phyloP scores from a whole-genome alignment of 2,797 vertebrate species.

The Thunnus albacares region DNA sequence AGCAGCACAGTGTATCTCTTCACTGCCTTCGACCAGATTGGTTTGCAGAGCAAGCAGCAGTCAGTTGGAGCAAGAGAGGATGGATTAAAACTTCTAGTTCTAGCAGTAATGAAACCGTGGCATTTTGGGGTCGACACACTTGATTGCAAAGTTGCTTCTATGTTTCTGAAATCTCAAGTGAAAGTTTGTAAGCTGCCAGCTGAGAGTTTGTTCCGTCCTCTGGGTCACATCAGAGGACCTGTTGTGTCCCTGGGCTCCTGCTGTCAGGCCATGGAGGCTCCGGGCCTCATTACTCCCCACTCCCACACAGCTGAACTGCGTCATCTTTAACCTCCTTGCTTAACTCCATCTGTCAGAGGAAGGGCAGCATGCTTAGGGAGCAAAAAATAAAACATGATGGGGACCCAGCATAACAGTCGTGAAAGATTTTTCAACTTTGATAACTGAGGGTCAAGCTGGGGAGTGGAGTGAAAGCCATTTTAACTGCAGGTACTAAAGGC shows the following conservation, averaged over 20 bases:
- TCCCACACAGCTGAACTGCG: constrained; percentile 80
- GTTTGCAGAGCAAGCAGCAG: neutral
- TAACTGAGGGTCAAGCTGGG: constrained; percentile 33
- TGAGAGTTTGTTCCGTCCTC: constrained; percentile 52
- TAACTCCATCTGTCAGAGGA: constrained; percentile 76
- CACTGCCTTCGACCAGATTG: neutral
- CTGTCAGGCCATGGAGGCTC: constrained; percentile 64
- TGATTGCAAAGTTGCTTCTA: constrained; percentile 23
- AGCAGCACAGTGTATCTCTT: neutral
- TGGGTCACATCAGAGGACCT: constrained; percentile 66
- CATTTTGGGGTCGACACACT: constrained; percentile 1
- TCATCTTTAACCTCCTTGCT: constrained; percentile 84
- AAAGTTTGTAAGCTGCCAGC: constrained; percentile 40
- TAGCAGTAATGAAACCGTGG: neutral
- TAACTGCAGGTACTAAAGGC: constrained; percentile 64
- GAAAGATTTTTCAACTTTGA: constrained; percentile 47
- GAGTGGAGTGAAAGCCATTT: constrained; percentile 8
- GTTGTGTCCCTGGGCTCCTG: constrained; percentile 64
- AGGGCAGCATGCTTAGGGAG: constrained; percentile 73
- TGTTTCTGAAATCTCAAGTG: constrained; percentile 26
- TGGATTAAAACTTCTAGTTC: constrained; percentile 23
- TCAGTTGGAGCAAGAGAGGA: neutral
- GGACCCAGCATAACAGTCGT: constrained; percentile 67
- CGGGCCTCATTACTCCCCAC: constrained; percentile 68
- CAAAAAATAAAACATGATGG: constrained; percentile 78